Conservation (phyloP, 2,888 invertebrate species). For the Chloroclysta siterata region DNA sequence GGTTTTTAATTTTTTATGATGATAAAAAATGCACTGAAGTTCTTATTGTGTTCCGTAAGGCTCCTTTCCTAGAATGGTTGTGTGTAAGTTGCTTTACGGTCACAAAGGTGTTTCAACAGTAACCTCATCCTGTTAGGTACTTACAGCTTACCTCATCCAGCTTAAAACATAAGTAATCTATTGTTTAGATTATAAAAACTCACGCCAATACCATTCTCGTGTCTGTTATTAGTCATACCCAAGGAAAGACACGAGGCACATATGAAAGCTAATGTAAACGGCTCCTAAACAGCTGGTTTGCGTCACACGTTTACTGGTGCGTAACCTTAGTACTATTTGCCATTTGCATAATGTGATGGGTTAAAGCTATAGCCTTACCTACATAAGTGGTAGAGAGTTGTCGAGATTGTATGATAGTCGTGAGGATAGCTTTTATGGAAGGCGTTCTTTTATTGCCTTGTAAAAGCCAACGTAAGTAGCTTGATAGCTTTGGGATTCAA, state of each 20-base stretch:
- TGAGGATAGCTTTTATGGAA: conserved; percentile 31
- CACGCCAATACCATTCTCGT: too few species aligned
- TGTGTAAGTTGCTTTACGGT: too few species aligned
- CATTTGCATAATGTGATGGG: conserved; percentile 65
- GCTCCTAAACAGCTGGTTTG: conserved; percentile 38
- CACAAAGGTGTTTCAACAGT: too few species aligned
- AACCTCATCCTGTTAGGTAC: too few species aligned
- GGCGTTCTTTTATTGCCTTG: conserved; percentile 19
- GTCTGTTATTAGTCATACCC: background rate
- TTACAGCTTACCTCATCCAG: too few species aligned
- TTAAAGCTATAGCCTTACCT: conserved; percentile 37
- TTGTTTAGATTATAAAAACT: too few species aligned
- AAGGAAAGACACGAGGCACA: background rate
- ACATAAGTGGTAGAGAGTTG: conserved; percentile 17
- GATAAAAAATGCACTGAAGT: too few species aligned
- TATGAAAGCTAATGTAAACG: conserved; percentile 14
- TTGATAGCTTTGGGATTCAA: conserved; percentile 14
- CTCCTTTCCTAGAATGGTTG: too few species aligned
- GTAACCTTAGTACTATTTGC: conserved; percentile 42
- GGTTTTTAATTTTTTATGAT: too few species aligned
- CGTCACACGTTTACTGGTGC: conserved; percentile 49
- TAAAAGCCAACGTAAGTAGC: conserved; percentile 18
- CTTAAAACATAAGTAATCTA: too few species aligned
- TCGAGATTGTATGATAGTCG: conserved; percentile 33
- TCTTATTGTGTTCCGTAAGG: too few species aligned